Percentiles rank a stretch among this genome's conserved stretches.
phyloP scores from a whole-genome alignment of 1,140 invertebrate species.

The Archegozetes longisetosus region DNA sequence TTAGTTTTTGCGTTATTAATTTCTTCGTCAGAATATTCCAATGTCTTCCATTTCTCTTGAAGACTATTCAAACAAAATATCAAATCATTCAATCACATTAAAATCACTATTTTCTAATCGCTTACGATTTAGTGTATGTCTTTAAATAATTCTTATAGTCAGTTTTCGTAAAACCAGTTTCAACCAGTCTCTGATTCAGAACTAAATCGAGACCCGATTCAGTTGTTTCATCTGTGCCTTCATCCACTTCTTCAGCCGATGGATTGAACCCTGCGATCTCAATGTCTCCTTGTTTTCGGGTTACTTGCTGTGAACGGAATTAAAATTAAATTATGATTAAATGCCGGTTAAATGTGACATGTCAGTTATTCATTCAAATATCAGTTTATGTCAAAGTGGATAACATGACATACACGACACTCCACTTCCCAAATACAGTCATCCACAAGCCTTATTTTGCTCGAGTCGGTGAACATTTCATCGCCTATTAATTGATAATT shows the following conservation, averaged over 20 bases:
- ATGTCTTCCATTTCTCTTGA: conserved; percentile 62
- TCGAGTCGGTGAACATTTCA: conserved; percentile 96
- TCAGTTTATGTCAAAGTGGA: not conserved
- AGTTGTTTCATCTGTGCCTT: conserved; percentile 53
- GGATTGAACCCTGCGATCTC: conserved; percentile 71
- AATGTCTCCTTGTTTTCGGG: conserved; percentile 58
- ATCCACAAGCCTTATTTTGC: conserved; percentile 80
- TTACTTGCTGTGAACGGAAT: conserved; percentile 39
- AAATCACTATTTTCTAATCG: not conserved
- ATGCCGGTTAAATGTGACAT: not conserved
- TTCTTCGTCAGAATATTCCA: conserved; percentile 32
- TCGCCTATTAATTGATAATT: conserved; percentile 47
- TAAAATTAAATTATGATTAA: no score
- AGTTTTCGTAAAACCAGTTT: conserved; percentile 46
- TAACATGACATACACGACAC: conserved; percentile 44
- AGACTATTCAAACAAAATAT: conserved; percentile 40
- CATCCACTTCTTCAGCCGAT: conserved; percentile 64
- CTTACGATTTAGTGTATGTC: conserved; percentile 88
- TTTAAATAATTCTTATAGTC: conserved; percentile 82
- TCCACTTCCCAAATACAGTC: conserved; percentile 89
- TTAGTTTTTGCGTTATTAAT: conserved; percentile 51
- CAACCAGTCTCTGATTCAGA: conserved; percentile 70
- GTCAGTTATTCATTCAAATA: not conserved
- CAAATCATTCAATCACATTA: conserved; percentile 15
- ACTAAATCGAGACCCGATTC: conserved; percentile 81